Base-by-base conservation (phyloP, 37 sponge, comb jelly and placozoan species). In the Halisarca cf. caerulea region DNA sequence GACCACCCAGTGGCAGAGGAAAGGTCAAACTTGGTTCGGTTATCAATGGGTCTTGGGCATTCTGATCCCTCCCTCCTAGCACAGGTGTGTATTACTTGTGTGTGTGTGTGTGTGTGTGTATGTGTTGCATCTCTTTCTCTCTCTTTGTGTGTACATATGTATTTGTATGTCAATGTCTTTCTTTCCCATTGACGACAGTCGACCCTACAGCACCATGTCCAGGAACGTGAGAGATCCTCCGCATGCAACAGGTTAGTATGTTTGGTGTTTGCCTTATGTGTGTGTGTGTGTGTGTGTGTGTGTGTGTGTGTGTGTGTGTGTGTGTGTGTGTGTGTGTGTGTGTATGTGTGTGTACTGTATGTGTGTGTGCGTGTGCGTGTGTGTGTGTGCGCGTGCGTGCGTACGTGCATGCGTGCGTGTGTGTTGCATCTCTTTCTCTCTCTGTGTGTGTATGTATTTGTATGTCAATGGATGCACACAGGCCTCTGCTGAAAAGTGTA, bases 11-110 rank as follows among this genome's bases (percentile, higher is more conserved):
- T 74, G 45, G 72, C 72, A 34, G 40, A 36, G 32, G 28, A 23
- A 61, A 23, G 15, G 23, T 40, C 77, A 20, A 74, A 74, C 43
- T 37, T 74, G 45, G 21, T n/a, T 15, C 77, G 77, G 2, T 11
- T 74, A 3, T 68, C 69, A 27, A 74, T 74, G 77, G 77, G 77
- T 40, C 3, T 74, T 21, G 77, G 77, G 21, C 77, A 24, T 21
- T 74, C 77, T 37, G 77, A 74, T 40, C 77, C 77, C 0, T 38
- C 77, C 2, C 42, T 74, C 1, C 24, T 74, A 20, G 77, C 8
- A 44, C 77, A 74, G 77, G 77, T 74, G 44, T 23, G 77, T 44
- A 39, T 35, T 32, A 20, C 35, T 2, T 20, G 57, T 20, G 71
- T 28, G 36, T 69, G 6, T 15, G 28, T 25, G 23, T 66, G 68